Evolutionary conservation across 2,888 invertebrate genomes (phyloP).

Genomic region (Oxyscelio sp.): DNA sequence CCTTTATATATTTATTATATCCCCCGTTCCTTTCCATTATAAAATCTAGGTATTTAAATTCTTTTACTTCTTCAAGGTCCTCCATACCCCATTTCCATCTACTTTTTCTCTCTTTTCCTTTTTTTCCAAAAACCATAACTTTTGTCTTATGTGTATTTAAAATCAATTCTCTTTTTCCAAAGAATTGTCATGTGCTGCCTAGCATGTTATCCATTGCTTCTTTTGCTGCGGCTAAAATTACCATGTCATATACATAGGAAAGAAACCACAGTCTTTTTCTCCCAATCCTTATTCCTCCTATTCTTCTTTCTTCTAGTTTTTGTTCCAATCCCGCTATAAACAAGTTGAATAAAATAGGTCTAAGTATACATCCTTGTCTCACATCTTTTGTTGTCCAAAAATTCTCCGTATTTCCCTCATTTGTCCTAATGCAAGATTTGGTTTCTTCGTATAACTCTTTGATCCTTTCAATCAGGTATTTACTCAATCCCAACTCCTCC

Average conservation of each 20-base stretch:
- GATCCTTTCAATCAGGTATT: slow-evolving; percentile 22
- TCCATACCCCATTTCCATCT: background rate
- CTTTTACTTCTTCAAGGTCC: background rate
- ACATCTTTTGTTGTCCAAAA: slow-evolving; percentile 17
- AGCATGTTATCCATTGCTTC: slow-evolving; percentile 8
- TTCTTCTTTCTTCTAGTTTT: slow-evolving; percentile 2
- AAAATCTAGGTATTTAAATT: background rate
- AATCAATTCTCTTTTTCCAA: slow-evolving; percentile 39
- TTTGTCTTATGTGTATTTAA: slow-evolving; percentile 26
- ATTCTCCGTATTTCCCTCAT: background rate
- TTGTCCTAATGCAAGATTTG: slow-evolving; percentile 2
- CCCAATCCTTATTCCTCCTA: slow-evolving; percentile 21
- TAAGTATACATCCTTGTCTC: slow-evolving; percentile 17
- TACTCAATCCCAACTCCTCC: slow-evolving; percentile 25
- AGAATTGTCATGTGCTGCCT: slow-evolving; percentile 12
- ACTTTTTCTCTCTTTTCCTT: background rate
- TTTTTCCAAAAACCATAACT: slow-evolving; percentile 1
- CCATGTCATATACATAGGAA: slow-evolving; percentile 20
- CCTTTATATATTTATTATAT: slow-evolving; percentile 27
- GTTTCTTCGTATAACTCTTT: slow-evolving; percentile 49
- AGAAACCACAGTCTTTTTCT: slow-evolving; percentile 16
- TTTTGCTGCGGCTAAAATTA: background rate
- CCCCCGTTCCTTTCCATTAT: slow-evolving; percentile 6
- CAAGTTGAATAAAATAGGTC: background rate
- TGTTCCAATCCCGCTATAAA: slow-evolving; percentile 14